A percentile compares a stretch with the other conserved stretches of the same genome.
phyloP scores from a whole-genome alignment of 2,113 vertebrate genomes.

The Oryzias celebensis region DNA sequence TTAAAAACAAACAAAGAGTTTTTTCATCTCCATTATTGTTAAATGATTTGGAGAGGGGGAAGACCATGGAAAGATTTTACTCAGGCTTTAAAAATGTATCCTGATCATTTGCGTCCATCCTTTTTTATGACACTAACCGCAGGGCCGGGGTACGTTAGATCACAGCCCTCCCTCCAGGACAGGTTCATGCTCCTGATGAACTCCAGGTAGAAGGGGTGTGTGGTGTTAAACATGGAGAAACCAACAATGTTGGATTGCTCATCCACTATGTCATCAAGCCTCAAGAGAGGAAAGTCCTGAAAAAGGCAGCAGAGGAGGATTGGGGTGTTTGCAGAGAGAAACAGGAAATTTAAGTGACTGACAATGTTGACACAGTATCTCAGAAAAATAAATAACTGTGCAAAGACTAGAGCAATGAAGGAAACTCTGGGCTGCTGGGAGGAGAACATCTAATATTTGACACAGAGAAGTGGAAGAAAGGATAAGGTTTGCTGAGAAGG shows the following conservation, averaged over 20 bases:
- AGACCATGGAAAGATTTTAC: constrained; percentile 42
- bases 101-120: constrained; percentile 22
- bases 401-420: constrained; percentile 31
- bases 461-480: constrained; percentile 27
- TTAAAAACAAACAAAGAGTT: constrained; percentile 49
- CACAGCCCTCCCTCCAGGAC: constrained; percentile 92
- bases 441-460: constrained; percentile 53
- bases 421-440: constrained; percentile 19
- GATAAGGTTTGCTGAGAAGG: constrained; percentile 15
- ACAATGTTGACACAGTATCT: constrained; percentile 45
- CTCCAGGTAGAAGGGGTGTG: constrained; percentile 90
- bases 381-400: constrained; percentile 23
- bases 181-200: constrained; percentile 93
- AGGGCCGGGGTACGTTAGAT: constrained; percentile 85
- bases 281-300: constrained; percentile 89
- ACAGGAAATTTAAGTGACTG: constrained; percentile 31
- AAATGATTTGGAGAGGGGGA: constrained; percentile 44
- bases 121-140: constrained; percentile 76
- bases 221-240: constrained; percentile 94
- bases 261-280: constrained; percentile 86
- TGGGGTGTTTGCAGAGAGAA: constrained; percentile 17
- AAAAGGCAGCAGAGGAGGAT: constrained; percentile 12
- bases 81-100: constrained; percentile 43
- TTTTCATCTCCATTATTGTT: constrained; percentile 52
- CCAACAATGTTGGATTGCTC: constrained; percentile 90